Evolutionary conservation across 1,140 invertebrate species (phyloP), one percentile per base, ranked within the genome.

Genomic region (Ceratosolen solmsi): DNA sequence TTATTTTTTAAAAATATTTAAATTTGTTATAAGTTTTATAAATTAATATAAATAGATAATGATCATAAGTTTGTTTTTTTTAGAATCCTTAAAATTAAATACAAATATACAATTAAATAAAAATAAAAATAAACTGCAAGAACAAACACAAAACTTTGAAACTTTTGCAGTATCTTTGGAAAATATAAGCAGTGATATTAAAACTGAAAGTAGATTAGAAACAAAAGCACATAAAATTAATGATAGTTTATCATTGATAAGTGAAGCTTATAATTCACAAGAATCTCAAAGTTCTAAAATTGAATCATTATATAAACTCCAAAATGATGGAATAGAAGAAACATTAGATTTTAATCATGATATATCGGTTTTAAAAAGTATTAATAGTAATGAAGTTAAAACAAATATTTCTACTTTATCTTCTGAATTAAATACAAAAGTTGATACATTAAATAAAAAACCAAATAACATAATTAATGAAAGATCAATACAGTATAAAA

Each of bases 201-300:
- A 41, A 41, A 56, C 3, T 65, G 60, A 74, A 71, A 51, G 0
- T 68, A 11, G n/a, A 60, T 46, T 33, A 33, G 38, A 65, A 51
- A 38, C 36, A 41, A 63, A 82, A 41, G 58, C 25, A n/a, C 17
- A 36, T 70, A 79, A 83, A 58, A 82, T 87, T 38, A 86, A 84
- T 80, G 86, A 88, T 70, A 90, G 88, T 83, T 85, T 90, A 36
- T 85, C 86, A 82, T 83, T 89, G 41, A 89, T 89, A 54, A 87
- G 86, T 68, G 87, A 89, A 80, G 86, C 87, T 58, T 89, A 89
- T 74, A 85, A 75, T 27, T 90, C 87, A n/a, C 88, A 88, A 15
- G 88, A 90, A 78, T 90, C 87, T 38, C 85, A 89, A 78, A 86
- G 85, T 30, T 84, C 65, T 22, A 51, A 74, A 22, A 36, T 79